These are phyloP conservation scores for Ianthella basta DNA, from an alignment of 37 sponge, comb jelly and placozoan species.

Conservation along the genomic window DNA sequence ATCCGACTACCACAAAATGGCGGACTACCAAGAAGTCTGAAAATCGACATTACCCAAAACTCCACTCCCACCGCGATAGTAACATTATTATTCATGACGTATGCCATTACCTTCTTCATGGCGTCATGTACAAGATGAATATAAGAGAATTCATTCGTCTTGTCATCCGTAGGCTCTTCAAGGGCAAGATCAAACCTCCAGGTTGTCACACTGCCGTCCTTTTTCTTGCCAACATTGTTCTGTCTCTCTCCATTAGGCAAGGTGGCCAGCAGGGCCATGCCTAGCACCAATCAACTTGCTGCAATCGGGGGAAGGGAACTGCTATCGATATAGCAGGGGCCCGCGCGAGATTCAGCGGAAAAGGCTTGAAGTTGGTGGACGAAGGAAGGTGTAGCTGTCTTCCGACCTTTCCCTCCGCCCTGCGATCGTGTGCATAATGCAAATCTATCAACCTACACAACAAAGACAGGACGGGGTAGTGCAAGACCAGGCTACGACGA, in stretches of 20 bases:
- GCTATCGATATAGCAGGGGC: too few species aligned
- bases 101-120: conserved; percentile 3
- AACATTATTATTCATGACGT: background rate
- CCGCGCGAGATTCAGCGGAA: too few species aligned
- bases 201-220: conserved; percentile 24
- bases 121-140: conserved; percentile 46
- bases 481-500: too few species aligned
- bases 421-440: too few species aligned
- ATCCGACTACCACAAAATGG: background rate
- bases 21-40: background rate
- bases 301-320: too few species aligned
- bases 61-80: background rate
- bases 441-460: too few species aligned
- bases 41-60: conserved; percentile 30
- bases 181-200: conserved; percentile 62
- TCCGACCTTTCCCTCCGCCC: too few species aligned
- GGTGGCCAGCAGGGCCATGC: background rate
- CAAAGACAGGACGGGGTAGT: too few species aligned
- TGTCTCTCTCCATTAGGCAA: background rate
- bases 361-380: too few species aligned
- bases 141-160: conserved; percentile 74
- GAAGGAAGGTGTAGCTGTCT: too few species aligned
- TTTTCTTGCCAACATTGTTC: conserved; percentile 37
- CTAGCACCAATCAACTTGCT: too few species aligned
- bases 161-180: conserved; percentile 50